Conservation (phyloP, 53 echinoderm and acorn worm genomes). For the Patiria pectinifera region DNA sequence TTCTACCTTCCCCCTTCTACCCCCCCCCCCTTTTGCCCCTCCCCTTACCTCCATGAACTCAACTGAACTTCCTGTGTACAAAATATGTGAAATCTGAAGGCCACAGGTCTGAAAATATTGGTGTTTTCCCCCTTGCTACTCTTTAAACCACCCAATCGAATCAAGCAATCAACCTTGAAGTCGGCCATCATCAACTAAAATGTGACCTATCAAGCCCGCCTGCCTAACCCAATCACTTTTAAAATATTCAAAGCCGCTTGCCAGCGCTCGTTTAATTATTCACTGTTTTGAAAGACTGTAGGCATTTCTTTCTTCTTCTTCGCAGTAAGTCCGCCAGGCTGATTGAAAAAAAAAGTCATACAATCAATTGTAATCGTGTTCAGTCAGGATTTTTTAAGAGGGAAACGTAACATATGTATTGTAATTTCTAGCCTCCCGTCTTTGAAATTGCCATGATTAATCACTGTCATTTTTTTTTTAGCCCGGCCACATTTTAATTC, state of each 20-base stretch:
- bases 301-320: not conserved
- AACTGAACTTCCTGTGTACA: too few species aligned
- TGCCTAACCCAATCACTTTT: not conserved
- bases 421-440: not conserved
- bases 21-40: too few species aligned
- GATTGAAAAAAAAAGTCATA: slow-evolving; percentile 2
- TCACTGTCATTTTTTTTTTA: slow-evolving; percentile 27
- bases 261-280: not conserved
- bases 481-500: not conserved
- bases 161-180: not conserved
- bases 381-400: not conserved
- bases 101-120: too few species aligned
- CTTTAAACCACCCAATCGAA: not conserved
- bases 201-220: not conserved
- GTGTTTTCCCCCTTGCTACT: not conserved
- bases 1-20: too few species aligned
- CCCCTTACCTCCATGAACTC: too few species aligned
- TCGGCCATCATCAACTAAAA: not conserved
- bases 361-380: not conserved
- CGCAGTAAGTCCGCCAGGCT: not conserved
- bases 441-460: slow-evolving; percentile 26
- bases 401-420: not conserved
- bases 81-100: too few species aligned
- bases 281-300: not conserved
- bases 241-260: not conserved